These are phyloP conservation scores for Lasioglossum marginatum DNA, from an alignment of 2,888 invertebrate genomes.

Conservation along the genomic window DNA sequence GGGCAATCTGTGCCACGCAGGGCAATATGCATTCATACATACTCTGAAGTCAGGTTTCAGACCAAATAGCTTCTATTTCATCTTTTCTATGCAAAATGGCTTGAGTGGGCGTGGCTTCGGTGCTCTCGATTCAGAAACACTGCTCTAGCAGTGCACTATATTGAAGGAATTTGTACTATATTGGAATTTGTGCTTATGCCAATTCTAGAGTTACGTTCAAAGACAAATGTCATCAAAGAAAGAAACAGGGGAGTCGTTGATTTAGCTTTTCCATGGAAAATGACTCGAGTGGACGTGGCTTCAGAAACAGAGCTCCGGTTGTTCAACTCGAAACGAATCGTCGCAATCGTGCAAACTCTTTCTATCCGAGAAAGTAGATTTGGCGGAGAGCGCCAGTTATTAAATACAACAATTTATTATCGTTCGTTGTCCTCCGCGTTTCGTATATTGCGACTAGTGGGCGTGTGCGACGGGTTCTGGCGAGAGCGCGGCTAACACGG, in stretches of 20 bases:
- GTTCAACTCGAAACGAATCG: too few relatives aligned
- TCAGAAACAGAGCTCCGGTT: too few relatives aligned
- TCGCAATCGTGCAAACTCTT: background rate
- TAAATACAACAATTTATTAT: background rate
- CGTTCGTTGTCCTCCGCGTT: background rate
- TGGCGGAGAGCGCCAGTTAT: background rate
- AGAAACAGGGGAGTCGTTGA: too few relatives aligned
- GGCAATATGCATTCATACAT: background rate
- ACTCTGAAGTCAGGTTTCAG: too few relatives aligned
- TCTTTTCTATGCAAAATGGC: background rate
- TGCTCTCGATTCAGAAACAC: background rate
- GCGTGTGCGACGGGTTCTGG: background rate
- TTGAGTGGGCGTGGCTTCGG: background rate
- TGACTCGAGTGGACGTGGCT: background rate
- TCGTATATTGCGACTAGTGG: constrained; percentile 5
- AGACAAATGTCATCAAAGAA: background rate
- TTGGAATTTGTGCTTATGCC: background rate
- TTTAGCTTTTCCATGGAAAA: too few relatives aligned
- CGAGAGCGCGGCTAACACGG: background rate
- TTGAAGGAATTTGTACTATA: too few relatives aligned
- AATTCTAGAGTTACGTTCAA: background rate
- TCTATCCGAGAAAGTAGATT: background rate
- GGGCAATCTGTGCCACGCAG: background rate
- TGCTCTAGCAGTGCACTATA: background rate
- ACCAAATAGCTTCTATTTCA: too few relatives aligned